Conservation (phyloP, 2,888 invertebrate species). For the Tetragonula carbonaria region DNA sequence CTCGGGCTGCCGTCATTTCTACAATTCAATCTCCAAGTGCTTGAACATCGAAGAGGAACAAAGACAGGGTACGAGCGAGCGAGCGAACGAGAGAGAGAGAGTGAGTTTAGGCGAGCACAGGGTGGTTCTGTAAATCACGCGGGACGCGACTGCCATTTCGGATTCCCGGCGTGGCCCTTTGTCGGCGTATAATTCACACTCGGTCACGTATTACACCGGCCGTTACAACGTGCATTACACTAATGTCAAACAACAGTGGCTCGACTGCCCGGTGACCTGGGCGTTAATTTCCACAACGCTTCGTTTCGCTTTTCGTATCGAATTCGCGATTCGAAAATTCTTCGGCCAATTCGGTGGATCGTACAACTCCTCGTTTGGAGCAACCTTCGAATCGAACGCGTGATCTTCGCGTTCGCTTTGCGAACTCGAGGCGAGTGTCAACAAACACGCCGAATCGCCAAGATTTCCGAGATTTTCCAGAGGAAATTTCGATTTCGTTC, state of each 20-base stretch:
- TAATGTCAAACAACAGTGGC: constrained; percentile 66
- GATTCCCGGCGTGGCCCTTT: constrained; percentile 67
- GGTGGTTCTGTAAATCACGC: constrained; percentile 62
- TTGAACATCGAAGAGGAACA: constrained; percentile 11
- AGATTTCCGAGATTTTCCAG: no score
- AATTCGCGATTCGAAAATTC: neutral
- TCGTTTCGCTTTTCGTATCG: neutral
- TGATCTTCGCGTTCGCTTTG: no score
- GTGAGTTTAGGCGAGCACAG: constrained; percentile 9
- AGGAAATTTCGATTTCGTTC: no score
- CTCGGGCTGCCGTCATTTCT: constrained; percentile 42
- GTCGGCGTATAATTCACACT: constrained; percentile 71
- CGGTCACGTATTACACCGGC: constrained; percentile 69
- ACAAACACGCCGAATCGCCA: no score
- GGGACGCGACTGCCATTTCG: constrained; percentile 69
- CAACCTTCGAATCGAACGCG: no score
- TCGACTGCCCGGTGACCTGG: constrained; percentile 3
- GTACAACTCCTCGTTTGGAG: no score
- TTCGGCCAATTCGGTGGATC: no score
- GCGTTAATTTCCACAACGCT: constrained; percentile 39
- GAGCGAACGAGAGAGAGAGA: no score
- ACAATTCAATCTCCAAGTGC: constrained; percentile 66
- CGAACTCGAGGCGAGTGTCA: no score
- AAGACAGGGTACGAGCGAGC: neutral
- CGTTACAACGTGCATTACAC: constrained; percentile 69